Conservation (phyloP, 2,113 vertebrate genomes). For the Ptilorrhoa leucosticta region DNA sequence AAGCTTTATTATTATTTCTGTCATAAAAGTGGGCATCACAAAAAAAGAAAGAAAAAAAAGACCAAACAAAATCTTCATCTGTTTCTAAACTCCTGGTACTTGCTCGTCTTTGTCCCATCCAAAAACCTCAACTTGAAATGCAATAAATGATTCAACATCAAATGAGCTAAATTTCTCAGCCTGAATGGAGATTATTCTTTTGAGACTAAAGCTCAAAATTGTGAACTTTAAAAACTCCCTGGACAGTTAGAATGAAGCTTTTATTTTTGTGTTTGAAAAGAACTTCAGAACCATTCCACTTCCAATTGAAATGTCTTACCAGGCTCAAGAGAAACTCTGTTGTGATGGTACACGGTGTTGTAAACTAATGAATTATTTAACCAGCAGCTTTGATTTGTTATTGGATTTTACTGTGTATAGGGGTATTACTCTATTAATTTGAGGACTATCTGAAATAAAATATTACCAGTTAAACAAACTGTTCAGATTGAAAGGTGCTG, state of each 20-base stretch:
- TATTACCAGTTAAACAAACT: neutral
- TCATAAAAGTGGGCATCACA: neutral
- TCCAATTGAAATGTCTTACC: slow-evolving; percentile 4
- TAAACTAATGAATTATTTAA: slow-evolving; percentile 1
- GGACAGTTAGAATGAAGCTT: neutral
- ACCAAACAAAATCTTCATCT: neutral
- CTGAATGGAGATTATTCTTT: slow-evolving; percentile 10
- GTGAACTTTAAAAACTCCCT: neutral
- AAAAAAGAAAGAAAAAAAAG: neutral
- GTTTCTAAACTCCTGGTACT: neutral
- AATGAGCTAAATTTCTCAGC: slow-evolving; percentile 5
- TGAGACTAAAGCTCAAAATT: neutral
- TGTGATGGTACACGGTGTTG: neutral
- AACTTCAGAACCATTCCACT: slow-evolving; percentile 19
- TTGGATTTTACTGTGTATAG: neutral
- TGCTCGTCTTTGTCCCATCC: neutral
- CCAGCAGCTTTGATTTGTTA: neutral
- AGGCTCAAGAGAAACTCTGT: neutral
- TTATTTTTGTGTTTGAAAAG: slow-evolving; percentile 42
- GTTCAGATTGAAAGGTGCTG: neutral
- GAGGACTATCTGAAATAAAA: neutral
- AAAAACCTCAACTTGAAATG: neutral
- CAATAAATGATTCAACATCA: neutral
- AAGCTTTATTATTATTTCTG: neutral
- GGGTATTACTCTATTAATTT: neutral